These are phyloP conservation scores for Synaphobranchus kaupii DNA, from an alignment of 2,797 vertebrate species.

Conservation along the genomic window DNA sequence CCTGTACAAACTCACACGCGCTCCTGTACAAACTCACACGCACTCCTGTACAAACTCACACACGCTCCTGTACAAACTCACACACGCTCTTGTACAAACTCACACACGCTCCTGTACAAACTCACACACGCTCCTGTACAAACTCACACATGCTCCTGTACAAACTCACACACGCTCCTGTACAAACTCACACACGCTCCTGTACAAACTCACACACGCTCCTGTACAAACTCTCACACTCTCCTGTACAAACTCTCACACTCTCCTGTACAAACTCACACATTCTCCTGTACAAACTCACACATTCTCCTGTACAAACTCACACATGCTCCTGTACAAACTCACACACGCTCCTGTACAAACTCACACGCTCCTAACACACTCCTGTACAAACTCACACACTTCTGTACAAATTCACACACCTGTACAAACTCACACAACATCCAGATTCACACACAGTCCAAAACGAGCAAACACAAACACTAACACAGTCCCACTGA, in stretches of 20 bases:
- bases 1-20: no score
- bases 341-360: not conserved
- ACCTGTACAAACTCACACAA: not conserved
- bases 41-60: not conserved
- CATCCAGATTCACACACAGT: not conserved
- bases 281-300: not conserved
- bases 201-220: no score
- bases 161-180: no score
- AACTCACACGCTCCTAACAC: not conserved
- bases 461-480: no score
- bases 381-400: not conserved
- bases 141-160: not conserved
- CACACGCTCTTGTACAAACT: not conserved
- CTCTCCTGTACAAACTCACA: no score
- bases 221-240: no score
- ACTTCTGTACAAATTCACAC: not conserved
- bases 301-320: not conserved
- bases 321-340: not conserved
- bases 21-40: not conserved
- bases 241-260: no score
- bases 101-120: not conserved
- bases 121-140: not conserved
- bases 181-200: no score
- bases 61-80: no score
- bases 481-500: no score